Evolutionary conservation across 2,113 vertebrate genomes (phyloP), one percentile per base, ranked within the genome.

Genomic region (Salvelinus sp.): DNA sequence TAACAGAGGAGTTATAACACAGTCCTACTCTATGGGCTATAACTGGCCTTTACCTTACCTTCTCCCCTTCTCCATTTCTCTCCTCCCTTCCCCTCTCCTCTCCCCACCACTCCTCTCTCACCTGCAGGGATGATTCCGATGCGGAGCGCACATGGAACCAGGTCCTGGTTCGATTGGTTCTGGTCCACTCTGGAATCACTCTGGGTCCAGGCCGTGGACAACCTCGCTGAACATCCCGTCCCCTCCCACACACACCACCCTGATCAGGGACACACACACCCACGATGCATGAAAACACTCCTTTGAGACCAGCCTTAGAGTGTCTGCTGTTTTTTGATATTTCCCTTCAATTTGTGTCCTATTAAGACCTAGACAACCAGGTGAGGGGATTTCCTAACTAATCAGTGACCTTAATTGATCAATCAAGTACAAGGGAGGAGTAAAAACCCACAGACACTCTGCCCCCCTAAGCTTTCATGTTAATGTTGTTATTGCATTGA

Each of bases 221-320:
- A 98, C 91, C 88, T 98, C 97, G 38, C 96, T 98, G 94, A 98
- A 97, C 95, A 95, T 98, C 80, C 97, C 97, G 13, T 99, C 97
- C 57, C 97, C 97, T 13, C 97, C 97, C 1, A 99, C 97, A 73
- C 95, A 97, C 77, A 99, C 94, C 85, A 99, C 89, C 77, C 97
- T 99, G 93, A 12, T 47, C 25, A 83, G 44, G 85, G 27, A 50
- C 65, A 81, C 25, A 44, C 38, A 44, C 38, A 44, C 38, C 7
- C 7, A 44, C 38, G 9, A 44, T 44, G 9, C 38, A 12, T 44
- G 38, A 10, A 44, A 44, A 44, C 38, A 12, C 9, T 44, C 9
- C 38, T 44, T 44, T 44, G 38, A 44, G 38, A 44, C 38, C 38
- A 44, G 38, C 38, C 38, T 44, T 44, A 44, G 38, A 44, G 38